These are phyloP conservation scores for Perognathus longimembris DNA, from an alignment of 2,113 vertebrate genomes.

Conservation along the genomic window DNA sequence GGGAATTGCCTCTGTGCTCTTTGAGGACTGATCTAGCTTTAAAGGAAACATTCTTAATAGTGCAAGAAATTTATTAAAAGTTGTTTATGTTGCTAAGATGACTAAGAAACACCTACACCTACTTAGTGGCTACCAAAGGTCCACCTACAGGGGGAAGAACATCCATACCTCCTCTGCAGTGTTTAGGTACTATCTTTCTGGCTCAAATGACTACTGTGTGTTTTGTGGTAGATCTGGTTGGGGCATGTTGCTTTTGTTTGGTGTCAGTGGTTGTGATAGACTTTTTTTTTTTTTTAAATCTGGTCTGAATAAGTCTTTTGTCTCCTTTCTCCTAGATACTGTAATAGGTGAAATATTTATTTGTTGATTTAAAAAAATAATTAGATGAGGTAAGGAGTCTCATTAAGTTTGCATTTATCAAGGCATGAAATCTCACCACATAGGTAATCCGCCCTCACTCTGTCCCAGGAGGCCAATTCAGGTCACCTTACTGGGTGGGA, in stretches of 20 bases:
- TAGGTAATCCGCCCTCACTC: conserved; percentile 48
- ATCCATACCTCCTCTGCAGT: neutral
- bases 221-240: conserved; percentile 38
- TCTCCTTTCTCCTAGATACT: conserved; percentile 52
- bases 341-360: conserved; percentile 71
- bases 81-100: neutral
- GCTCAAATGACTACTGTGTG: neutral
- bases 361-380: conserved; percentile 72
- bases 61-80: conserved; percentile 2
- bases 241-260: conserved; percentile 63
- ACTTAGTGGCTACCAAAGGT: neutral
- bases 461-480: conserved; percentile 61
- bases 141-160: neutral
- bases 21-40: neutral
- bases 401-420: conserved; percentile 69
- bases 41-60: neutral
- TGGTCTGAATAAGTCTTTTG: conserved; percentile 66
- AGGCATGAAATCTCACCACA: conserved; percentile 63
- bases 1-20: neutral
- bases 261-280: conserved; percentile 61
- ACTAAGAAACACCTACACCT: conserved; percentile 59
- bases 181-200: neutral
- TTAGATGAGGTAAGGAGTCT: conserved; percentile 74
- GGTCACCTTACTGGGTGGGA: conserved; percentile 70
- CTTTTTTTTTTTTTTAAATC: neutral